Evolutionary conservation across 2,888 invertebrate genomes (phyloP).

Genomic region (Agriopis marginaria): DNA sequence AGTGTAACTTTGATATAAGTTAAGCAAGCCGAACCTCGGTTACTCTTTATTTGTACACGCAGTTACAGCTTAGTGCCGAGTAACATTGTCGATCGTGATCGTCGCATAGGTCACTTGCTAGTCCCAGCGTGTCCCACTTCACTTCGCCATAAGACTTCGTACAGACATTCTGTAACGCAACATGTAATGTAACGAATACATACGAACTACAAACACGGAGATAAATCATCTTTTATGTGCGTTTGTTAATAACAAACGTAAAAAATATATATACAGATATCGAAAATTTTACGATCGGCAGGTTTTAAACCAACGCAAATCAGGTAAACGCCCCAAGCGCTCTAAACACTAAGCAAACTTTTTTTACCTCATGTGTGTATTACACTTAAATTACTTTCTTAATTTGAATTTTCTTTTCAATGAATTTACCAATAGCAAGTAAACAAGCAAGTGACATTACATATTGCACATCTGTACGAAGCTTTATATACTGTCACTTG

Average conservation of each 20-base stretch:
- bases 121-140: constrained; percentile 12
- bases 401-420: too few relatives aligned
- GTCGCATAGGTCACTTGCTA: constrained; percentile 38
- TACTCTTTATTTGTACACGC: background rate
- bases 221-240: too few relatives aligned
- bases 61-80: constrained; percentile 3
- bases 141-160: background rate
- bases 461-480: background rate
- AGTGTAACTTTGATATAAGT: background rate
- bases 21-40: background rate
- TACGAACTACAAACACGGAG: background rate
- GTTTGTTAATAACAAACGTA: background rate
- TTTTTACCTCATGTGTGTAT: too few relatives aligned
- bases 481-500: constrained; percentile 32
- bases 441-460: background rate
- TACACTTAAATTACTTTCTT: too few relatives aligned
- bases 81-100: constrained; percentile 27
- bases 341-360: too few relatives aligned
- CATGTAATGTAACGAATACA: background rate
- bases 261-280: too few relatives aligned
- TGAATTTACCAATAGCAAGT: too few relatives aligned
- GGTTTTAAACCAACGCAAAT: too few relatives aligned
- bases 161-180: background rate
- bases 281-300: too few relatives aligned
- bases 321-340: too few relatives aligned